Conservation (phyloP, 2,113 vertebrate genomes). For the Chaenocephalus aceratus region DNA sequence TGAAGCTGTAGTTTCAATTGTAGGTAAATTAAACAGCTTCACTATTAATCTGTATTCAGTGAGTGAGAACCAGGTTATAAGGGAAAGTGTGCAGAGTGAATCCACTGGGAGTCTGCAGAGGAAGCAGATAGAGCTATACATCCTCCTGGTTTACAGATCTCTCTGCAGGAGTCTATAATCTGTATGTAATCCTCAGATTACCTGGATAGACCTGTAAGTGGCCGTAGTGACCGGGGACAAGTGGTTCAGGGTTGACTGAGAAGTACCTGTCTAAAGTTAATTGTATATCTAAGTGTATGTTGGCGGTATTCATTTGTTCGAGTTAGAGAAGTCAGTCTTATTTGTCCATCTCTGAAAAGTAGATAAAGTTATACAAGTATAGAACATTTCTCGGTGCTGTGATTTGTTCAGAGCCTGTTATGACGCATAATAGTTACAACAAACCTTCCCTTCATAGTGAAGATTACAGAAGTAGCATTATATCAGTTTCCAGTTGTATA, state of each 20-base stretch:
- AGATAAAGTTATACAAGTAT: neutral
- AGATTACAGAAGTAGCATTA: neutral
- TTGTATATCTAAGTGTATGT: neutral
- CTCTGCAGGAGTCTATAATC: conserved; percentile 70
- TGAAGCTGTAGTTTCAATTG: neutral
- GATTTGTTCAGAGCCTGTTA: too few relatives aligned
- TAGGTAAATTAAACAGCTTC: neutral
- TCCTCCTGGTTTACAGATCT: conserved; percentile 31
- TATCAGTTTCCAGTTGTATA: neutral
- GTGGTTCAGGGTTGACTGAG: conserved; percentile 15
- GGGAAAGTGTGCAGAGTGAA: neutral
- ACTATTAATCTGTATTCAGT: neutral
- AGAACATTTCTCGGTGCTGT: too few relatives aligned
- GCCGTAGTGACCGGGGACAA: conserved; percentile 14
- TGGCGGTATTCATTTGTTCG: neutral
- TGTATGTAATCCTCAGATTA: conserved; percentile 76
- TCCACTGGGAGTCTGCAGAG: conserved; percentile 7
- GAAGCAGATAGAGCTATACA: conserved; percentile 32
- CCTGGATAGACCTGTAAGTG: conserved; percentile 36
- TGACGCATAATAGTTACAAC: neutral
- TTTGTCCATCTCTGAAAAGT: neutral
- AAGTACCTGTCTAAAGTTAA: conserved; percentile 8
- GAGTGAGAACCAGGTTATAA: conserved; percentile 8
- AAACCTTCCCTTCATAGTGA: neutral
- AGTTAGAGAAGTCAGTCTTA: neutral